Base-by-base conservation (phyloP, 2,888 invertebrate genomes). In the Yponomeuta malinellus region DNA sequence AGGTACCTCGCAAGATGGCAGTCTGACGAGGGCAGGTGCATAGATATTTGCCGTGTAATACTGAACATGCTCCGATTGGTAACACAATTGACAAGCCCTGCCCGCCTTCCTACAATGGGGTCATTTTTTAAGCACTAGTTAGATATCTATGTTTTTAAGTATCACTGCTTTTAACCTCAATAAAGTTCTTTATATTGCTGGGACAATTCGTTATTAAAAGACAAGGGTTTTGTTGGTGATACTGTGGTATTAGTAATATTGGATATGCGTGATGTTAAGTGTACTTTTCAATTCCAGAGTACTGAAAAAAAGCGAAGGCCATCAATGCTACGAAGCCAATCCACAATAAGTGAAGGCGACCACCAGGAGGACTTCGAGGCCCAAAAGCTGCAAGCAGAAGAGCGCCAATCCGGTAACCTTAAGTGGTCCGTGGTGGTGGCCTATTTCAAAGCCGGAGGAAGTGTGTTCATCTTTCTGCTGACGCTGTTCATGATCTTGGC, bases 381-480 rank as follows among this genome's bases (percentile, higher is more conserved):
- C 1, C 92, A 92, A 74, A 87, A 85, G 74, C 81, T 87, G 77
- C 78, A 75, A 12, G 87, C 85, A 0, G 92, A 92, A 73, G 90
- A 89, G 72, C 79, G 86, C 10, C 83, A 85, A 71, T 87, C 90
- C 0, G 92, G 92, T 5, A 85, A 86, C 75, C 77, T 91, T 69
- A 81, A 83, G 48, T 90, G 87, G 87, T 85, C 84, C 72, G 89
- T 92, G 29, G 81, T 91, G 66, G 73, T 80, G 0, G 79, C 84
- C 0, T 92, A 90, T 76, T 91, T 92, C 77, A 78, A 75, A 3
- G 78, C 90, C 0, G 90, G 90, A 5, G 90, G 90, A 15, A 86
- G 76, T 71, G n/a, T 77, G 2, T 84, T 77, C 71, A 87, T 87
- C 72, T 77, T 90, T 1, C 4, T 83, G 0, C 85, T 89, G 67